Evolutionary conservation across 2,113 vertebrate genomes (phyloP).

Genomic region (Athene cunicularia): DNA sequence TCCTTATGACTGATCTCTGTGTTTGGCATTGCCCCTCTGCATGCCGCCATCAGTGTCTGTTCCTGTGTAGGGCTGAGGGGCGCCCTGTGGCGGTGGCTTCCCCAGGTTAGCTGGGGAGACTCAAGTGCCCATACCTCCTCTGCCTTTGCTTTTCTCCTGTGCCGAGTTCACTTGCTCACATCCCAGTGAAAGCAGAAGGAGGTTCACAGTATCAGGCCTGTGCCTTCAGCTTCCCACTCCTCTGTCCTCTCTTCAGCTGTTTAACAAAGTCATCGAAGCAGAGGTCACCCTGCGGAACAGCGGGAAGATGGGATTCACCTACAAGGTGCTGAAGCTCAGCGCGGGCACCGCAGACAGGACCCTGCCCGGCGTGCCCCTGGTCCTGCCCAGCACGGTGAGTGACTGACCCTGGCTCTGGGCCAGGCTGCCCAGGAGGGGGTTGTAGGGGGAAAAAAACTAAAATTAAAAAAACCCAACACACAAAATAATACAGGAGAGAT

Average conservation of each 20-base stretch:
- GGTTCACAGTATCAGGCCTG: background rate
- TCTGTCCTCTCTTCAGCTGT: conserved; percentile 60
- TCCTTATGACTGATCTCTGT: background rate
- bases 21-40: background rate
- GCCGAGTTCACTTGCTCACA: background rate
- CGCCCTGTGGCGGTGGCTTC: background rate
- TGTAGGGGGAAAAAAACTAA: background rate
- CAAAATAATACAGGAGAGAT: too few relatives aligned
- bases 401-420: background rate
- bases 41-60: background rate
- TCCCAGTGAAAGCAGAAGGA: background rate
- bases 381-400: conserved; percentile 78
- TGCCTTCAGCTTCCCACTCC: background rate
- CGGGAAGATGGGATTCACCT: conserved; percentile 82
- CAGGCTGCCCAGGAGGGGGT: background rate
- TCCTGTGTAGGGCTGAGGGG: background rate
- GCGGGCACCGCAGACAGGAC: background rate
- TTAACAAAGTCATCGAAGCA: conserved; percentile 72
- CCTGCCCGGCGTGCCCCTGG: conserved; percentile 73
- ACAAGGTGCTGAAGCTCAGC: conserved; percentile 35
- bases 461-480: background rate
- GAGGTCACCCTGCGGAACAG: conserved; percentile 80
- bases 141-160: background rate
- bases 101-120: background rate
- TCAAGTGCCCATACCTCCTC: accelerated